phyloP scores from a whole-genome alignment of 2,797 vertebrate genomes.

The Clangula hyemalis region DNA sequence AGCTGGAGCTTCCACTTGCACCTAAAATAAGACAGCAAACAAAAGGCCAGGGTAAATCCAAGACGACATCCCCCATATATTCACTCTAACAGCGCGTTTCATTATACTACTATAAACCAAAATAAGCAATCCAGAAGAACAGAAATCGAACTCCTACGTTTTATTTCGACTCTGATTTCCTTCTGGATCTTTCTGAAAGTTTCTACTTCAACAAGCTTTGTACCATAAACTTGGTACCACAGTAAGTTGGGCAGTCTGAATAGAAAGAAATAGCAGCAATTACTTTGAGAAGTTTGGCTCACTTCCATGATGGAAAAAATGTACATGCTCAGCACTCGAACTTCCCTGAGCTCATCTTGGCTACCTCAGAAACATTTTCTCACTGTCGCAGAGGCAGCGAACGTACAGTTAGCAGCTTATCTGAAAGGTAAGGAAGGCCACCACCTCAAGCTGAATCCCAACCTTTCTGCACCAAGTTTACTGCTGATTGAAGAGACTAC shows the following conservation, averaged over 20 bases:
- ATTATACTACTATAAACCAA: neutral
- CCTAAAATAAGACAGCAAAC: slow-evolving; percentile 51
- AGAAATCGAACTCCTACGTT: neutral
- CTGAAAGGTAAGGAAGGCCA: neutral
- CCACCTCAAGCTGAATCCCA: neutral
- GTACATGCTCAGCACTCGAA: slow-evolving; percentile 22
- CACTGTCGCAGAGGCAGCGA: neutral
- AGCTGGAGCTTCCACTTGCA: slow-evolving; percentile 63
- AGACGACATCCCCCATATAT: neutral
- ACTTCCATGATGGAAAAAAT: slow-evolving; percentile 28
- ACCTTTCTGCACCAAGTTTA: neutral
- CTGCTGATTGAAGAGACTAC: neutral
- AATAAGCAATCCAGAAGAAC: slow-evolving; percentile 35
- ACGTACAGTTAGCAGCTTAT: neutral
- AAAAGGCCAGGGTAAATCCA: slow-evolving; percentile 34
- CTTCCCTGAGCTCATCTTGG: neutral
- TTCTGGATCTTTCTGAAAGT: slow-evolving; percentile 2
- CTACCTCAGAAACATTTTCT: slow-evolving; percentile 1
- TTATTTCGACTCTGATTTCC: neutral
- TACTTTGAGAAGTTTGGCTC: slow-evolving; percentile 50
- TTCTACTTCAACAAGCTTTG: neutral
- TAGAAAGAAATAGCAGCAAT: slow-evolving; percentile 45
- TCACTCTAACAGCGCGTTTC: neutral
- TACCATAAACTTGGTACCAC: neutral
- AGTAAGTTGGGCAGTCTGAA: slow-evolving; percentile 14